phyloP scores from a whole-genome alignment of 2,888 invertebrate genomes.

The Amphimallon solstitiale region DNA sequence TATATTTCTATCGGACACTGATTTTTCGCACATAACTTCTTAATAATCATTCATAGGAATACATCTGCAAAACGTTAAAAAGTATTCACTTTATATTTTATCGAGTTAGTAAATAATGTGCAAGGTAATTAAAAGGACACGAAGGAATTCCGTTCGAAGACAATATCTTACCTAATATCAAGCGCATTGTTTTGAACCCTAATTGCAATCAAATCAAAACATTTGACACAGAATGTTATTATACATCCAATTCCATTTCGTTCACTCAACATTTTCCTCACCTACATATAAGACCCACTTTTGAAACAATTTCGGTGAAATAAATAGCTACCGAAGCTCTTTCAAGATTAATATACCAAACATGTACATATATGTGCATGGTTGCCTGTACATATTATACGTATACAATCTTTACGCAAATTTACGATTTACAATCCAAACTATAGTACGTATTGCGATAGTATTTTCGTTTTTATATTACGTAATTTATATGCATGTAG shows the following conservation, averaged over 20 bases:
- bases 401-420: too few relatives aligned
- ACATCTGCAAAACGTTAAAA: neutral
- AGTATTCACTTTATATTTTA: neutral
- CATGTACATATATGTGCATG: neutral
- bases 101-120: constrained; percentile 9
- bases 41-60: neutral
- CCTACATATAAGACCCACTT: constrained; percentile 21
- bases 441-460: too few relatives aligned
- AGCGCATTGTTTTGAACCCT: neutral
- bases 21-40: neutral
- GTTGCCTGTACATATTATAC: too few relatives aligned
- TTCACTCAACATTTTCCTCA: constrained; percentile 10
- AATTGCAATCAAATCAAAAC: constrained; percentile 16
- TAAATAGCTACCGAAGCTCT: neutral
- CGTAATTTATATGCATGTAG: too few relatives aligned
- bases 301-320: constrained; percentile 16
- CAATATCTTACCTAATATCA: constrained; percentile 5
- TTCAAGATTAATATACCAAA: constrained; percentile 1
- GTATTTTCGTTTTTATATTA: too few relatives aligned
- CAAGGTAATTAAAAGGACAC: constrained; percentile 17
- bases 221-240: neutral
- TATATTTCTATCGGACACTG: too few relatives aligned
- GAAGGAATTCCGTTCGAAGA: neutral
- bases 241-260: neutral
- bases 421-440: too few relatives aligned